Percentiles rank a stretch among this genome's conserved stretches.
These are phyloP conservation scores for Vanacampus margaritifer DNA, from an alignment of 2,113 vertebrate genomes.

Conservation along the genomic window DNA sequence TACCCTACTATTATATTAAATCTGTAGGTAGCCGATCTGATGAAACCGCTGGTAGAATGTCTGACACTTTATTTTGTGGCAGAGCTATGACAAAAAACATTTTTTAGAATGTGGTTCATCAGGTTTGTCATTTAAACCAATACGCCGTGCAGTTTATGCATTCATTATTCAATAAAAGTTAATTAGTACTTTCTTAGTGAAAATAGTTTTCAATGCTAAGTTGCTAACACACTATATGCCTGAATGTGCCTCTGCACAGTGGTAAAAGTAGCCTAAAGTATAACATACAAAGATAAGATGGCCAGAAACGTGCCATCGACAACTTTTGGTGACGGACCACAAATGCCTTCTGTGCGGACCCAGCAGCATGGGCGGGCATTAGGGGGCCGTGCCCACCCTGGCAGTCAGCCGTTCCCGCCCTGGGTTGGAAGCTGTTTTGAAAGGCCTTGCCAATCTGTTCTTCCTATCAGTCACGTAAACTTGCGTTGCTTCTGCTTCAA, in stretches of 20 bases:
- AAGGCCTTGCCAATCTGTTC: no score
- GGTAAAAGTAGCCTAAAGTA: background rate
- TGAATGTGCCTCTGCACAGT: background rate
- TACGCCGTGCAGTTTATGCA: background rate
- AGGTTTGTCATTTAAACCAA: background rate
- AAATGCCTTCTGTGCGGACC: conserved; percentile 53
- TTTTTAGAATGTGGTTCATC: background rate
- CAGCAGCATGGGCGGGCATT: no score
- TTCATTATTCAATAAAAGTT: background rate
- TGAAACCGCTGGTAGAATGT: background rate
- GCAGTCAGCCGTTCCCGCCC: no score
- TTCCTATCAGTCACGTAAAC: no score
- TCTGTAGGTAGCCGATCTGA: background rate
- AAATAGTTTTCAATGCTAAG: no score
- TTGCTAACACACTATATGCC: no score
- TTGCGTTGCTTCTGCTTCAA: no score
- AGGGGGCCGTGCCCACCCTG: no score
- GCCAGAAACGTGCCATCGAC: background rate
- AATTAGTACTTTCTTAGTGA: background rate
- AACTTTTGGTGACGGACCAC: conserved; percentile 34
- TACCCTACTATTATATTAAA: background rate
- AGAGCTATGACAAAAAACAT: background rate
- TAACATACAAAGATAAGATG: background rate
- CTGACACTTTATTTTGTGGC: background rate
- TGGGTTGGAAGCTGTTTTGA: no score